Conservation (phyloP, 2,888 invertebrate species). For the Beris chalybata region DNA sequence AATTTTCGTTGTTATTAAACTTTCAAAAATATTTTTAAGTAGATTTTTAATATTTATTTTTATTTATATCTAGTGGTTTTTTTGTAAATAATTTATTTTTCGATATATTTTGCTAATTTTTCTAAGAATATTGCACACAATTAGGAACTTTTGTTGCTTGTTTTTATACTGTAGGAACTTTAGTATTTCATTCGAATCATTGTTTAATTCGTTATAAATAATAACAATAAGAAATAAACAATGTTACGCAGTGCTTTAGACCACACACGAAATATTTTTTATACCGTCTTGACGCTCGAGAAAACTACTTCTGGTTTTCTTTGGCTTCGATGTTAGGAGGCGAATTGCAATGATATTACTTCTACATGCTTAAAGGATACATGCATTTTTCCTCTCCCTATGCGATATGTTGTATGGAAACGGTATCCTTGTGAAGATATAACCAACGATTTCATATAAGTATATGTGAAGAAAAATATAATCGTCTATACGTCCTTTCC, state of each 20-base stretch:
- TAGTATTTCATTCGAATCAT: conserved; percentile 8
- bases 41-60: background rate
- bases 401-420: conserved; percentile 34
- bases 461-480: conserved; percentile 33
- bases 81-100: background rate
- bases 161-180: conserved; percentile 28
- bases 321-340: conserved; percentile 34
- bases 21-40: background rate
- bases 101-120: conserved; percentile 10
- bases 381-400: conserved; percentile 35
- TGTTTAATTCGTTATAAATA: background rate
- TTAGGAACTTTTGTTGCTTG: conserved; percentile 37
- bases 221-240: background rate
- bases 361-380: conserved; percentile 37
- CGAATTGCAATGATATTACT: conserved; percentile 40
- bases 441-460: conserved; percentile 28
- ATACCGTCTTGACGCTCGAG: conserved; percentile 40
- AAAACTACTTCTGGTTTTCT: conserved; percentile 42
- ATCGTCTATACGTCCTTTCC: conserved; percentile 36
- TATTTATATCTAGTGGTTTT: background rate
- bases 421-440: background rate
- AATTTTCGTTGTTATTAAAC: background rate
- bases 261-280: conserved; percentile 2
- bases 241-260: background rate
- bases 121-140: conserved; percentile 34